phyloP scores from a whole-genome alignment of 2,888 invertebrate genomes.

The Galeruca laticollis region DNA sequence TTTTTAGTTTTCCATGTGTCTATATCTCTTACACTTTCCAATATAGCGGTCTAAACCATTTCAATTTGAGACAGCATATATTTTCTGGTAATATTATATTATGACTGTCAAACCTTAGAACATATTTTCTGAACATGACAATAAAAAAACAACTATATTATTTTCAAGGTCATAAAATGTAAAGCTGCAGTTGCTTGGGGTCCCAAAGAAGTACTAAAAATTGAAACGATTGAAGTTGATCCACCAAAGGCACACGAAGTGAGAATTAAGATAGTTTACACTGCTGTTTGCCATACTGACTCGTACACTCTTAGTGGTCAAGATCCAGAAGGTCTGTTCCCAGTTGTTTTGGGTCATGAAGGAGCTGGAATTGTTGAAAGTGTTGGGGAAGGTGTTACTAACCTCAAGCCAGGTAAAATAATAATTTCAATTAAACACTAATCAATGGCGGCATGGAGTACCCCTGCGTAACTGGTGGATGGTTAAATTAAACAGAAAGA shows the following conservation, averaged over 20 bases:
- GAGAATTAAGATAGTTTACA: slow-evolving; percentile 81
- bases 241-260: slow-evolving; percentile 96
- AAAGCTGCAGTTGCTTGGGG: slow-evolving; percentile 98
- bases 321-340: slow-evolving; percentile 93
- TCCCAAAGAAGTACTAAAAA: slow-evolving; percentile 85
- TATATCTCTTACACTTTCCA: no score
- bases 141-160: neutral
- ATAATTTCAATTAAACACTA: neutral
- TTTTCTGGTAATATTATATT: no score
- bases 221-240: slow-evolving; percentile 94
- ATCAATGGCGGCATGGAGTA: neutral
- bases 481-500: no score
- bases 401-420: slow-evolving; percentile 79
- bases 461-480: no score
- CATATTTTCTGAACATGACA: no score
- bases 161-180: slow-evolving; percentile 78
- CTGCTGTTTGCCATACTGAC: slow-evolving; percentile 93
- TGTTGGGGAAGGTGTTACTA: slow-evolving; percentile 91
- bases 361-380: slow-evolving; percentile 98
- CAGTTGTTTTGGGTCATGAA: slow-evolving; percentile 95
- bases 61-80: no score
- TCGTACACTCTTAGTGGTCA: slow-evolving; percentile 89
- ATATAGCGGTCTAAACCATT: no score
- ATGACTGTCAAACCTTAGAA: no score
- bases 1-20: no score